phyloP scores from a whole-genome alignment of 2,888 invertebrate genomes.

The Drosophila sordidula region DNA sequence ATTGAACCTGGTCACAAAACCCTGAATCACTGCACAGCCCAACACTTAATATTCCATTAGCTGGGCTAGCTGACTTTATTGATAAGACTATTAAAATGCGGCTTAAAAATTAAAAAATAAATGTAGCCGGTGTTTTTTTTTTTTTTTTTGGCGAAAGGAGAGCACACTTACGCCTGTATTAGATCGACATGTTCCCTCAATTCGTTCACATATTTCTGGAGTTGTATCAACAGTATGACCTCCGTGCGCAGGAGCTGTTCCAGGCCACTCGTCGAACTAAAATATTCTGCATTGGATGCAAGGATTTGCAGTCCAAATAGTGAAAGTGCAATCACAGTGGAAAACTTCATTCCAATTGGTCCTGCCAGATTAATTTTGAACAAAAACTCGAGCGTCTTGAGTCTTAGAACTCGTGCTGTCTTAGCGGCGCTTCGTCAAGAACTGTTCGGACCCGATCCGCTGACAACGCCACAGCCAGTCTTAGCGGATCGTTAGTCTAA shows the following conservation, averaged over 20 bases:
- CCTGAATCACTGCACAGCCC: not conserved
- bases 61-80: not conserved
- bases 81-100: not conserved
- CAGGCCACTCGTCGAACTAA: slow-evolving; percentile 77
- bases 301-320: slow-evolving; percentile 30
- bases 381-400: slow-evolving; percentile 1
- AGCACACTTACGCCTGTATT: slow-evolving; percentile 66
- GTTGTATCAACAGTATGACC: slow-evolving; percentile 67
- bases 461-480: slow-evolving; percentile 15
- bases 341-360: slow-evolving; percentile 23
- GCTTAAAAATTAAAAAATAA: not conserved
- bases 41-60: slow-evolving; percentile 23
- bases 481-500: slow-evolving; percentile 25
- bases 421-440: slow-evolving; percentile 56
- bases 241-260: slow-evolving; percentile 80
- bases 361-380: not conserved
- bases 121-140: no score
- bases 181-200: slow-evolving; percentile 72
- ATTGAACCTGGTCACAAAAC: slow-evolving; percentile 3
- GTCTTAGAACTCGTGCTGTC: slow-evolving; percentile 34
- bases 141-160: not conserved
- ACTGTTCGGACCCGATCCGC: slow-evolving; percentile 49
- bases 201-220: slow-evolving; percentile 77
- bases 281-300: slow-evolving; percentile 67
- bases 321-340: not conserved